Evolutionary conservation across 2,797 vertebrate genomes (phyloP).

Genomic region (Labroides dimidiatus): DNA sequence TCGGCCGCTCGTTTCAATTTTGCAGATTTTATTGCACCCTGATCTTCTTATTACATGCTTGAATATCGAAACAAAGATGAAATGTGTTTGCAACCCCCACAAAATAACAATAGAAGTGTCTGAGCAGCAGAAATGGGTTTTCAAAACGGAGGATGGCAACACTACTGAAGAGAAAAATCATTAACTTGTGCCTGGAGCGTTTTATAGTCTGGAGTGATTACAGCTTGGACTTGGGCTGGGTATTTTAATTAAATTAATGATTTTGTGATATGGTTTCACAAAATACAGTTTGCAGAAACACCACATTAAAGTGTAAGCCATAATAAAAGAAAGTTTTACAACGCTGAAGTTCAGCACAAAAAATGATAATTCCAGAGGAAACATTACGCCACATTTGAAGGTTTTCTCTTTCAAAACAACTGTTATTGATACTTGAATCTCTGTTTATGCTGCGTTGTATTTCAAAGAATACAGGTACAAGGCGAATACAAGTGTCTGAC

Average conservation of each 20-base stretch:
- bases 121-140: slow-evolving; percentile 49
- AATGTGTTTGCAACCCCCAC: slow-evolving; percentile 31
- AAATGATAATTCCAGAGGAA: slow-evolving; percentile 12
- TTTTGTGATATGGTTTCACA: slow-evolving; percentile 35
- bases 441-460: no score
- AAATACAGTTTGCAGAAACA: slow-evolving; percentile 27
- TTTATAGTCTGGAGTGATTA: slow-evolving; percentile 40
- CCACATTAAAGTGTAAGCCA: not conserved
- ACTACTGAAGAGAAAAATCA: slow-evolving; percentile 43
- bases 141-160: slow-evolving; percentile 31
- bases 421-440: no score
- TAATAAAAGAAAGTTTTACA: not conserved
- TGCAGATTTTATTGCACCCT: slow-evolving; percentile 23
- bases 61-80: slow-evolving; percentile 45
- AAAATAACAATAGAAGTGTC: slow-evolving; percentile 56
- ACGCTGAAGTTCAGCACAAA: slow-evolving; percentile 9
- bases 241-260: slow-evolving; percentile 53
- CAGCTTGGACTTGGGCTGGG: not conserved
- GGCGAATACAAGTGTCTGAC: no score
- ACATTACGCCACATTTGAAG: slow-evolving; percentile 24
- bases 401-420: not conserved
- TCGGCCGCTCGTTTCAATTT: slow-evolving; percentile 38
- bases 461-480: no score
- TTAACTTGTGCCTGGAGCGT: slow-evolving; percentile 39
- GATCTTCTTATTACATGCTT: slow-evolving; percentile 60